Evolutionary conservation across 1,140 invertebrate species (phyloP), one percentile per base, ranked within the genome.

Genomic region (Andrena cerasifolii): DNA sequence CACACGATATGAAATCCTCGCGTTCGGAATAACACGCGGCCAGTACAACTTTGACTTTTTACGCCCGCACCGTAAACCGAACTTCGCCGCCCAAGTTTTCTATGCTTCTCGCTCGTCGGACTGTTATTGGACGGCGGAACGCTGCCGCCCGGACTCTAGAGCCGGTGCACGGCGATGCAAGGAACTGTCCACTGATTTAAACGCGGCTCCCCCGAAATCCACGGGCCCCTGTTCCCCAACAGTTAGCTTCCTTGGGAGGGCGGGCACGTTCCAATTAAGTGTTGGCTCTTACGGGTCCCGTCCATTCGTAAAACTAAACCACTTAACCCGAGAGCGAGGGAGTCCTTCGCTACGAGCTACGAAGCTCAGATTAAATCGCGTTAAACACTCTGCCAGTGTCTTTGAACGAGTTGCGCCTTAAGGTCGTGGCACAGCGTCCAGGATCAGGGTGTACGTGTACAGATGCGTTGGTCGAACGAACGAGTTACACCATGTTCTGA

Each of bases 231-330:
- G 63, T 61, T 75, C 66, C 31, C 54, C 53, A 71, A 73, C 45
- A 62, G 61, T 72, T 72, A 67, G 56, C 82, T 54, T 75, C 72
- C 76, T 62, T 51, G 72, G 80, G 66, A 77, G 76, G 72, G 67
- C 70, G 51, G 76, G 66, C 82, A 84, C 82, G 61, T 84, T 84
- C 82, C 59, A 84, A 84, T 84, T 84, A 84, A 80, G 71, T 83
- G 82, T 80, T 80, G 80, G 36, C 82, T 83, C 78, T 80, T 77
- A 84, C 59, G 78, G 73, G 53, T 80, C 78, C 77, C 82, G 70
- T 77, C 67, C 78, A 79, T 84, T 84, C 82, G 82, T 84, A 84
- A 84, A 84, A 84, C 82, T 84, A 78, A 84, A 80, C 78, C 73
- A 84, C 82, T 84, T 84, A 84, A 77, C 77, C 66, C 43, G 45